Base-by-base conservation (phyloP, 1,140 invertebrate species). In the Drosophila navojoa region DNA sequence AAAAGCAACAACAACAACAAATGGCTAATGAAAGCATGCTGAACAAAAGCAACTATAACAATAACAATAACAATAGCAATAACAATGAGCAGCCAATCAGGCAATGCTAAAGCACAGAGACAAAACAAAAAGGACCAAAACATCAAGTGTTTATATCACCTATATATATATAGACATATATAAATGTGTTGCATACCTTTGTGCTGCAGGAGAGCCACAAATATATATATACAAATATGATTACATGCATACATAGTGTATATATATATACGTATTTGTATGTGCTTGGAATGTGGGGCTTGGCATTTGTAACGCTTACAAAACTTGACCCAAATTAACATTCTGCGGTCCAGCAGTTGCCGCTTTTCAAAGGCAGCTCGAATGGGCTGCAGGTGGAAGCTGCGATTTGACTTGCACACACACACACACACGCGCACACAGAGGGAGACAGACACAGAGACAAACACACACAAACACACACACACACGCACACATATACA, bases 321-420 rank as follows among this genome's bases (percentile, higher is more conserved):
- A 81, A 82, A 86, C 82, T 86, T 86, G 82, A 86, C 82, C 82
- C 82, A 87, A 86, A 86, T 86, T 87, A 77, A 82, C 68, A 76
- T 77, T 71, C 79, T 87, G 79, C 76, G 81, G 81, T 85, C 81
- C 81, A 79, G 80, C 72, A 79, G 62, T 77, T 69, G 77, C 44
- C 63, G 67, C 69, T 77, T 59, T 64, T 59, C 47, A 44, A 50
- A 58, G 16, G 16, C 22, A 42, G 55, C 29, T 54, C 40, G n/a
- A 35, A 22, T 32, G 44, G 38, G 44, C 35, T 67, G 53, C 49
- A 67, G 62, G 44, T 49, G 52, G 64, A 38, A 32, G 40, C 29
- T 52, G 77, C 45, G 15, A 59, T 59, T 40, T 15, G 45, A 44
- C 66, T 68, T 50, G 53, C 69, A 47, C 13, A 32, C 22, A 38